Base-by-base conservation (phyloP, 1,140 invertebrate species). In the Drosophila orena region DNA sequence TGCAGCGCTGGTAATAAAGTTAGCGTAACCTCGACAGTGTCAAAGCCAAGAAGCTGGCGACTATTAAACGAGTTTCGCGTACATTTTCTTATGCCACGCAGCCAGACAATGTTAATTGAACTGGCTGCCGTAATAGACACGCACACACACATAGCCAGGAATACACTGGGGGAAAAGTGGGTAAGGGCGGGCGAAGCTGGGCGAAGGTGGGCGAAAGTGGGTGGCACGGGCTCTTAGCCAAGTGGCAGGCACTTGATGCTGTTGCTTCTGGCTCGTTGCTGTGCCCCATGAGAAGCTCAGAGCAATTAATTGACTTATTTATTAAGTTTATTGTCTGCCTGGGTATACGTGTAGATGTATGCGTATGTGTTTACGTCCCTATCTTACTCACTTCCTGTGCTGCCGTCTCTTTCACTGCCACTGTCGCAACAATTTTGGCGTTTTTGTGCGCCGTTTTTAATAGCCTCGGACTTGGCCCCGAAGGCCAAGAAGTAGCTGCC, bases 261-360 rank as follows among this genome's bases (percentile, higher is more conserved):
- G 77, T 69, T 79, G 81, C 66, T 80, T 44, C 58, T 65, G 73
- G 50, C 61, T 38, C 54, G 53, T 22, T 62, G 12, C 17, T 56
- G 70, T 62, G 60, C 53, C 68, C 54, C 88, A 76, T 76, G 78
- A 88, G 55, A 35, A 54, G 70, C 79, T 53, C 65, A 49, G 75
- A 71, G 75, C 79, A 86, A 86, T 86, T 86, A 86, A 86, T 86
- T 86, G 81, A 86, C 81, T 86, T 86, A 86, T 86, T 86, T 86
- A 86, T 86, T 88, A 86, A 88, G 81, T 86, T 86, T 86, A 88
- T 86, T 86, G 83, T 85, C 77, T 80, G 58, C 46, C 59, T 43
- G 44, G 34, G 27, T 58, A 20, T 49, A 42, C 34, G 10, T 50
- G 10, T 38, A 20, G 50, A 43, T 46, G 27, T 56, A 14, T 49